These are phyloP conservation scores for Indri indri DNA, from an alignment of 2,113 vertebrate species.

Conservation along the genomic window DNA sequence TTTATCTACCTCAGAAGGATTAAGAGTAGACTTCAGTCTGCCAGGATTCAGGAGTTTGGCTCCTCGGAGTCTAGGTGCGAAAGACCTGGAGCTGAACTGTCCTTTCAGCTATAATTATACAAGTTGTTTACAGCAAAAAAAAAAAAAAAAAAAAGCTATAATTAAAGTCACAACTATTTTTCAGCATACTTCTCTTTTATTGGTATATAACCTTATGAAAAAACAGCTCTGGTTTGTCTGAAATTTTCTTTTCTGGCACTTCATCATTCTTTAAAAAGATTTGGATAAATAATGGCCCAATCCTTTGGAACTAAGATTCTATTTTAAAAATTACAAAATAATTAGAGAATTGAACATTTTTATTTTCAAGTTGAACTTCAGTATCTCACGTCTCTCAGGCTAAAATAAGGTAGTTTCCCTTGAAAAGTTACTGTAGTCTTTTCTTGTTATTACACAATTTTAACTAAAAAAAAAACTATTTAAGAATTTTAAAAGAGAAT, in stretches of 20 bases:
- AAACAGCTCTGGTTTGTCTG: not conserved
- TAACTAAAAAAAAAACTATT: not conserved
- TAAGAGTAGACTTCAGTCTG: not conserved
- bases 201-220: slow-evolving; percentile 25
- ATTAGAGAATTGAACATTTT: slow-evolving; percentile 7
- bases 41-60: slow-evolving; percentile 29
- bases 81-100: slow-evolving; percentile 21
- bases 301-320: slow-evolving; percentile 26
- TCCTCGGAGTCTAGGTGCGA: slow-evolving; percentile 41
- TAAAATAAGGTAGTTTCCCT: not conserved
- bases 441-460: slow-evolving; percentile 6
- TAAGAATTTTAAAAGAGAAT: slow-evolving; percentile 17
- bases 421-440: not conserved
- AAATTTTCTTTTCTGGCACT: slow-evolving; percentile 42
- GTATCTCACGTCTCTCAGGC: not conserved
- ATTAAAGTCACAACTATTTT: slow-evolving; percentile 57
- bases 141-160: slow-evolving; percentile 23
- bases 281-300: not conserved
- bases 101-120: slow-evolving; percentile 23
- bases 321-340: slow-evolving; percentile 21
- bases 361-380: slow-evolving; percentile 44
- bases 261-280: slow-evolving; percentile 24
- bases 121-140: slow-evolving; percentile 23
- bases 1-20: slow-evolving; percentile 38
- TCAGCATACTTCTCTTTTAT: slow-evolving; percentile 58